Conservation (phyloP, 2,888 invertebrate genomes). For the Polylopha cassiicola region DNA sequence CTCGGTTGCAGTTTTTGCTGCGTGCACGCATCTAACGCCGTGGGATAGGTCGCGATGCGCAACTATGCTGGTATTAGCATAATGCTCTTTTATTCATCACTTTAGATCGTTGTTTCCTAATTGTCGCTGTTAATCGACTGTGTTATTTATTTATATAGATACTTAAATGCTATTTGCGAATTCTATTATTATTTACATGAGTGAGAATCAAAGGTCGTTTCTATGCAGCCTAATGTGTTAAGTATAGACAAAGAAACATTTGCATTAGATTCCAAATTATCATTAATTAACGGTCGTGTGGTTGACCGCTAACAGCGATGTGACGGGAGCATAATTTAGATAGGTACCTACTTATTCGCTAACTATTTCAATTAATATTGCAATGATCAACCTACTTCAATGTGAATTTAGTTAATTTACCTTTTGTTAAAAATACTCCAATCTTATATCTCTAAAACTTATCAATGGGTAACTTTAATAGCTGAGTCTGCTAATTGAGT, state of each 20-base stretch:
- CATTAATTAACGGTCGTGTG: constrained; percentile 59
- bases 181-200: constrained; percentile 48
- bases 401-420: no score
- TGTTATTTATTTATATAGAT: not conserved
- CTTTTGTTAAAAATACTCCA: no score
- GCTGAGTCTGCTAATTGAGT: no score
- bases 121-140: constrained; percentile 27
- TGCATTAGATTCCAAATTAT: constrained; percentile 65
- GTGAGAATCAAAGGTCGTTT: constrained; percentile 53
- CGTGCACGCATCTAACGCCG: constrained; percentile 61
- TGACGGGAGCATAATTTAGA: constrained; percentile 9
- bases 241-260: constrained; percentile 63
- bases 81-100: constrained; percentile 55
- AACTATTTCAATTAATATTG: constrained; percentile 15
- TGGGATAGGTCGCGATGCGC: constrained; percentile 68
- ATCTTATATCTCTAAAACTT: no score
- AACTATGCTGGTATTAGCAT: constrained; percentile 75
- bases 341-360: not conserved
- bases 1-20: constrained; percentile 65
- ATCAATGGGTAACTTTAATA: no score
- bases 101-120: constrained; percentile 48
- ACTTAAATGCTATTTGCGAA: constrained; percentile 42
- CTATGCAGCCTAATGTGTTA: constrained; percentile 51
- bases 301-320: constrained; percentile 49
- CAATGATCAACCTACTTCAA: constrained; percentile 5